Conservation (phyloP, 2,888 invertebrate species). For the Thelaira solivaga region DNA sequence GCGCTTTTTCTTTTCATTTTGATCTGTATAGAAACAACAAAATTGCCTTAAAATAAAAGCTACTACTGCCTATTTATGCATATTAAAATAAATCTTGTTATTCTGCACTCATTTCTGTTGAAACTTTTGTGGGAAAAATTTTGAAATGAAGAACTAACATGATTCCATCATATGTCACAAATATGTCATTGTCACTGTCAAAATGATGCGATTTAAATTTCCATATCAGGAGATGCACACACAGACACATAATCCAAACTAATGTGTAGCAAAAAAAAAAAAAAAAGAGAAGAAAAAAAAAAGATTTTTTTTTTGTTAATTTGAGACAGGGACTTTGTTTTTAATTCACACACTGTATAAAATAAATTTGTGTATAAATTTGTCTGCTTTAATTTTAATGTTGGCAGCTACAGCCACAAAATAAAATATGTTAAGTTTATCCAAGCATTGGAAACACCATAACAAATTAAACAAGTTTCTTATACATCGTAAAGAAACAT, state of each 20-base stretch:
- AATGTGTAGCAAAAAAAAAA: not conserved
- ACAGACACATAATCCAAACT: not conserved
- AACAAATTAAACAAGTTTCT: too few relatives aligned
- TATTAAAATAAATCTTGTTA: not conserved
- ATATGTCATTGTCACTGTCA: constrained; percentile 75
- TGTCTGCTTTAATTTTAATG: constrained; percentile 16
- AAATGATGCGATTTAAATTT: constrained; percentile 71
- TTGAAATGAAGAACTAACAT: constrained; percentile 57
- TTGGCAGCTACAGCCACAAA: not conserved
- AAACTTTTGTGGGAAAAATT: constrained; percentile 16
- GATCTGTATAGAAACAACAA: not conserved
- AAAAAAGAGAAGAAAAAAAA: too few relatives aligned
- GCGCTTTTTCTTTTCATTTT: not conserved
- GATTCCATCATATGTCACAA: constrained; percentile 76
- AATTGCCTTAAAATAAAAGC: not conserved
- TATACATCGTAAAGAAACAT: too few relatives aligned
- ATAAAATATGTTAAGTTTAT: not conserved
- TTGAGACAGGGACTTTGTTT: constrained; percentile 20
- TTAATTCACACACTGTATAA: constrained; percentile 33
- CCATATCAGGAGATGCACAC: not conserved
- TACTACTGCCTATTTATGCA: not conserved
- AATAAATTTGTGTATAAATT: not conserved
- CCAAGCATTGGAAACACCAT: not conserved
- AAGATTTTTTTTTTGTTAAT: constrained; percentile 12
- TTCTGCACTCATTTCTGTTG: not conserved